Evolutionary conservation across 2,797 vertebrate genomes (phyloP).

Genomic region (Nannoperca australis): DNA sequence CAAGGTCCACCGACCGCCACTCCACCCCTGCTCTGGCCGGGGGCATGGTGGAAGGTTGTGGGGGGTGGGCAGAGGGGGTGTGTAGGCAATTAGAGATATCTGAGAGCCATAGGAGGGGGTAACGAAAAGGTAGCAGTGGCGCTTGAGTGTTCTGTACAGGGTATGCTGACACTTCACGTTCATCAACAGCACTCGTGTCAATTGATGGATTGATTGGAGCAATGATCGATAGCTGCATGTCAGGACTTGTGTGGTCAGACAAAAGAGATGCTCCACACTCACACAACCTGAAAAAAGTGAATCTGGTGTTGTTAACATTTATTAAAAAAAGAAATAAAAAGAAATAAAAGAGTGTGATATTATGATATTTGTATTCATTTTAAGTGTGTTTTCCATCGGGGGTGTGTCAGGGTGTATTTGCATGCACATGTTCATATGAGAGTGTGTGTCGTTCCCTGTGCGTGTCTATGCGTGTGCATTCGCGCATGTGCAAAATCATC

Average conservation of each 20-base stretch:
- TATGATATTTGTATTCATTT: constrained; percentile 26
- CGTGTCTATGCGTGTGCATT: constrained; percentile 18
- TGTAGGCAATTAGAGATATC: constrained; percentile 78
- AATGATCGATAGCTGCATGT: constrained; percentile 60
- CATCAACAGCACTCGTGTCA: constrained; percentile 39
- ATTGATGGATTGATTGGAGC: constrained; percentile 51
- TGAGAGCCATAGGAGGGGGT: constrained; percentile 36
- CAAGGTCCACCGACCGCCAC: constrained; percentile 74
- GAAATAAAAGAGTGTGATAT: background rate
- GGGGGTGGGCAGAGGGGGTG: background rate
- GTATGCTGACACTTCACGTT: constrained; percentile 71
- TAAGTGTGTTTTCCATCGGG: constrained; percentile 5
- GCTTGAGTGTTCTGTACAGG: constrained; percentile 17
- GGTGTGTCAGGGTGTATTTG: constrained; percentile 14
- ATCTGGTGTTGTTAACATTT: constrained; percentile 10
- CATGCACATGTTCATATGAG: background rate
- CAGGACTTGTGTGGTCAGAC: constrained; percentile 33
- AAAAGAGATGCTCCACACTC: constrained; percentile 2
- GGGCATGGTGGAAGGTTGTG: constrained; percentile 63
- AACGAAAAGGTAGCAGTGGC: constrained; percentile 19
- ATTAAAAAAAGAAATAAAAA: background rate
- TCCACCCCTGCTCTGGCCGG: constrained; percentile 72
- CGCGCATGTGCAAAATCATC: constrained; percentile 51
- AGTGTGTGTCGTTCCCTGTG: constrained; percentile 15
- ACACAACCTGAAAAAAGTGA: background rate